Conservation (phyloP, 2,113 vertebrate genomes). For the Synchiropus splendidus region DNA sequence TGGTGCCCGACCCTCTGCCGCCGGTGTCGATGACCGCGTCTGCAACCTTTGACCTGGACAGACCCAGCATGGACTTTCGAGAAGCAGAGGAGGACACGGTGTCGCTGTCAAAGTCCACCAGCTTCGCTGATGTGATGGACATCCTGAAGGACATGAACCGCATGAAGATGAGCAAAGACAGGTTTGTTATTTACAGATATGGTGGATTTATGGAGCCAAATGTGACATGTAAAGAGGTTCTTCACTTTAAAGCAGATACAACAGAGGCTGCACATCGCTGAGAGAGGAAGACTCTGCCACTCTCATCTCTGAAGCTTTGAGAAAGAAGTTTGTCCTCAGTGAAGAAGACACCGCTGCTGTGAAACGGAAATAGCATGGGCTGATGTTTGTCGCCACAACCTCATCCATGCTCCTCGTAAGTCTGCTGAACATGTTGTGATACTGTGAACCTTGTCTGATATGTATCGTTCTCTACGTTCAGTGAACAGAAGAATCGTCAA, state of each 20-base stretch:
- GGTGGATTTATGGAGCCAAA: not conserved
- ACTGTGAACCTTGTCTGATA: too few relatives aligned
- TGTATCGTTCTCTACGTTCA: too few relatives aligned
- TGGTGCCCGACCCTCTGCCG: constrained; percentile 73
- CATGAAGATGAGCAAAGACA: constrained; percentile 93
- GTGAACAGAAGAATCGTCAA: too few relatives aligned
- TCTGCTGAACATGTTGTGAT: constrained; percentile 3
- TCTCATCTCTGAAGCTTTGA: constrained; percentile 88
- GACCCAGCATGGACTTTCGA: constrained; percentile 76
- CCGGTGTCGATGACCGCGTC: constrained; percentile 80
- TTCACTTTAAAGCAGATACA: constrained; percentile 52
- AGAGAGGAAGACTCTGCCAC: constrained; percentile 86
- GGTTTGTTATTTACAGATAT: constrained; percentile 49
- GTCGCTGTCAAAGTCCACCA: constrained; percentile 95
- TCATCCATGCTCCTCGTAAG: constrained; percentile 49
- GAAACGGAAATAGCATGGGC: constrained; percentile 62
- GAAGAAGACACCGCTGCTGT: constrained; percentile 74
- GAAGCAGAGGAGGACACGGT: constrained; percentile 86
- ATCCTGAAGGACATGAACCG: constrained; percentile 96
- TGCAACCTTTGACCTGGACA: constrained; percentile 78
- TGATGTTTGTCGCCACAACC: not conserved
- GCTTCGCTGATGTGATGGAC: constrained; percentile 97
- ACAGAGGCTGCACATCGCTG: constrained; percentile 75
- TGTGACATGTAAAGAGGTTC: too few relatives aligned
- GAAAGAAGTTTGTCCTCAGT: constrained; percentile 88